phyloP scores from a whole-genome alignment of 2,797 vertebrate genomes.

The Trematomus bernacchii region DNA sequence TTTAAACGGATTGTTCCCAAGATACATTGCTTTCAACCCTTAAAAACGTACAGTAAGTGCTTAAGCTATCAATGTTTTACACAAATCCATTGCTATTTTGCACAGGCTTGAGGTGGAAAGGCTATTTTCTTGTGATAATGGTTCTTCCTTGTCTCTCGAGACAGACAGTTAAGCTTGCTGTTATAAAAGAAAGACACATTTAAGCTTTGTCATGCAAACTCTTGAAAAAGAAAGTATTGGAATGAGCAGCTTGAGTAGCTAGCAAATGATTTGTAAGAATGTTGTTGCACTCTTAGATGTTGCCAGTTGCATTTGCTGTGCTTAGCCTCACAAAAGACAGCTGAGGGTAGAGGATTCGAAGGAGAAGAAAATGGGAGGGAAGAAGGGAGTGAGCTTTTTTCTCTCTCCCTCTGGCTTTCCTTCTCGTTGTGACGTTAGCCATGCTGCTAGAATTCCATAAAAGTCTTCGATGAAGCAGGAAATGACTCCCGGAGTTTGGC shows the following conservation, averaged over 20 bases:
- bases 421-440: slow-evolving; percentile 62
- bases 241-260: not conserved
- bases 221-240: not conserved
- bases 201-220: not conserved
- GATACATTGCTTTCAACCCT: slow-evolving; percentile 40
- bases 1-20: slow-evolving; percentile 28
- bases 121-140: not conserved
- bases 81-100: slow-evolving; percentile 15
- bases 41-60: slow-evolving; percentile 20
- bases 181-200: slow-evolving; percentile 6
- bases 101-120: not conserved
- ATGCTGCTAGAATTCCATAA: slow-evolving; percentile 85
- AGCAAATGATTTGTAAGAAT: not conserved
- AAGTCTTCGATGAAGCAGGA: slow-evolving; percentile 87
- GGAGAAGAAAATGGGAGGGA: slow-evolving; percentile 47
- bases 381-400: slow-evolving; percentile 3
- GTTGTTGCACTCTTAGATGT: slow-evolving; percentile 3
- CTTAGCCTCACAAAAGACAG: slow-evolving; percentile 37
- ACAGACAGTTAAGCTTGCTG: not conserved
- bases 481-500: slow-evolving; percentile 88
- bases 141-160: not conserved
- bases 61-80: slow-evolving; percentile 12
- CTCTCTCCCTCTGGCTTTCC: slow-evolving; percentile 37
- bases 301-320: slow-evolving; percentile 35
- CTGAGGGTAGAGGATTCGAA: slow-evolving; percentile 34